These are phyloP conservation scores for Argyrosomus japonicus DNA, from an alignment of 2,113 vertebrate species.

Conservation along the genomic window DNA sequence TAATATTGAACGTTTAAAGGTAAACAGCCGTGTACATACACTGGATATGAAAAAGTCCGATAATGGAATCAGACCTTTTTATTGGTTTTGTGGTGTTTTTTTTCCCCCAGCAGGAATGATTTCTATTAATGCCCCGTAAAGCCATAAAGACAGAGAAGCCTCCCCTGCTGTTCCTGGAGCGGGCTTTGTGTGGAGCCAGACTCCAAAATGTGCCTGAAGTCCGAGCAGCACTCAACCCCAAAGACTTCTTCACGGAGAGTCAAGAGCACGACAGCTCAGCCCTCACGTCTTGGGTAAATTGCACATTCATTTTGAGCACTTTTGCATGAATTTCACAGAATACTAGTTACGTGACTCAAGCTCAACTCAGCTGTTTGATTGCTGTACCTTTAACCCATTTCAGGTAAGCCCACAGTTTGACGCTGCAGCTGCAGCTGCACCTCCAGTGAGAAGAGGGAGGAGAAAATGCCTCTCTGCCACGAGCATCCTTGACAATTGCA, in stretches of 20 bases:
- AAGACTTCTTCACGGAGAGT: slow-evolving; percentile 80
- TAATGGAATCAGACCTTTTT: not conserved
- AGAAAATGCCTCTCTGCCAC: slow-evolving; percentile 44
- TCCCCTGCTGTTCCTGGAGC: slow-evolving; percentile 87
- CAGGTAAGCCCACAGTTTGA: slow-evolving; percentile 92
- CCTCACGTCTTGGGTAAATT: slow-evolving; percentile 75
- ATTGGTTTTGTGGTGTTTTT: not conserved
- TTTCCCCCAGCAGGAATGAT: slow-evolving; percentile 56
- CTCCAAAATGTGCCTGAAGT: slow-evolving; percentile 74
- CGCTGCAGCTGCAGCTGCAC: slow-evolving; percentile 34
- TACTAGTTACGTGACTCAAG: not conserved
- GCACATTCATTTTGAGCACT: not conserved
- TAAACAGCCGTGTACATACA: not conserved
- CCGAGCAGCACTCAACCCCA: slow-evolving; percentile 80
- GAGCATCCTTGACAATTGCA: slow-evolving; percentile 61
- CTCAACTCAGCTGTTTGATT: not conserved
- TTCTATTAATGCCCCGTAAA: slow-evolving; percentile 90
- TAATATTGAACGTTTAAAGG: not conserved
- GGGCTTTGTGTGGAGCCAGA: slow-evolving; percentile 81
- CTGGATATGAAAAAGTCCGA: not conserved
- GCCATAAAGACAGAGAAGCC: slow-evolving; percentile 81
- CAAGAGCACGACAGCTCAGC: slow-evolving; percentile 55
- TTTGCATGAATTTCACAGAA: not conserved
- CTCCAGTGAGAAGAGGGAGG: slow-evolving; percentile 49
- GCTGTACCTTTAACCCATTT: not conserved